phyloP scores from a whole-genome alignment of 2,797 vertebrate genomes.

The Schizopygopsis pylzovi region DNA sequence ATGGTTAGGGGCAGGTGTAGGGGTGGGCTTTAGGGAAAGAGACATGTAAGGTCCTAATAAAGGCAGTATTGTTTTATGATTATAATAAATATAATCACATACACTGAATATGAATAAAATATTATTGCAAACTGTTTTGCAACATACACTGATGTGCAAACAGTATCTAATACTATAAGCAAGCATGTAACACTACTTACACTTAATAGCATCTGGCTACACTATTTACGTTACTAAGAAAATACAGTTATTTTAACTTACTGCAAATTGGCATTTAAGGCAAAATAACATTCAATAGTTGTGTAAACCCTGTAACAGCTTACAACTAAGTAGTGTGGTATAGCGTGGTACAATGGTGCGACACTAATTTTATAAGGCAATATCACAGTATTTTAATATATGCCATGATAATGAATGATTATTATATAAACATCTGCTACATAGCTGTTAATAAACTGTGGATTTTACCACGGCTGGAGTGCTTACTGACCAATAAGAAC shows the following conservation, averaged over 20 bases:
- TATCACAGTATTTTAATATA: not conserved
- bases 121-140: not conserved
- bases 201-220: not conserved
- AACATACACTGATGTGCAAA: not conserved
- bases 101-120: not conserved
- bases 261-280: not conserved
- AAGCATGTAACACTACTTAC: not conserved
- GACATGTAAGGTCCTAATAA: not conserved
- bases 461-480: too few relatives aligned
- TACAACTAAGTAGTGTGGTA: not conserved
- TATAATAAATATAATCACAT: not conserved
- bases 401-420: not conserved
- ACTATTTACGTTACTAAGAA: not conserved
- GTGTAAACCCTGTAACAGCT: not conserved
- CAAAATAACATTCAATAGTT: not conserved
- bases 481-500: not conserved
- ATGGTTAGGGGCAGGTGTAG: not conserved
- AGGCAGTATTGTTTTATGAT: not conserved
- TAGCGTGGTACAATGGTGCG: not conserved
- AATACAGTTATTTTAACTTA: not conserved
- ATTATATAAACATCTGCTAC: not conserved
- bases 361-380: not conserved
- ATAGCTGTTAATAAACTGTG: not conserved
- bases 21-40: not conserved
- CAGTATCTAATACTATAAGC: not conserved